Evolutionary conservation across 2,113 vertebrate genomes (phyloP).

Genomic region (Piprites chloris): DNA sequence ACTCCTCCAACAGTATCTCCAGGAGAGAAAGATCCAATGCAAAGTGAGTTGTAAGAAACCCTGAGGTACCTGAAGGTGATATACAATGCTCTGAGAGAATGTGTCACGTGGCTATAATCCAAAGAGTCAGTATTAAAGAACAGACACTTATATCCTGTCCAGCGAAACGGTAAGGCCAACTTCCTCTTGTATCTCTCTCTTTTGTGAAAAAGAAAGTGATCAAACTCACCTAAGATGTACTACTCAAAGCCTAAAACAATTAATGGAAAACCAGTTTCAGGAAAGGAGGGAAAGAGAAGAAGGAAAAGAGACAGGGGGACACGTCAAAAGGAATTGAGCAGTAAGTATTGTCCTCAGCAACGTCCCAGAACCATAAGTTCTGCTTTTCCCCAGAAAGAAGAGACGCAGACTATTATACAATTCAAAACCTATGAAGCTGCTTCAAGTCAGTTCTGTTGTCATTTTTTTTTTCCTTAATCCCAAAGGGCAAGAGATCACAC

Average conservation of each 20-base stretch:
- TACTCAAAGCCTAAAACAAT: neutral
- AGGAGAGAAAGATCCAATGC: neutral
- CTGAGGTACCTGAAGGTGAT: neutral
- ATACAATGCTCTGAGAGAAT: neutral
- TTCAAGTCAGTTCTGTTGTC: neutral
- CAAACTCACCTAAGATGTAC: neutral
- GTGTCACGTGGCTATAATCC: neutral
- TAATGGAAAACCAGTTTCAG: neutral
- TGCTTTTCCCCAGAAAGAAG: constrained; percentile 6
- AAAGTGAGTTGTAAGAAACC: neutral
- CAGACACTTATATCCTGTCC: neutral
- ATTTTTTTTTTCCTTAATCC: neutral
- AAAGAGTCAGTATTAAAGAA: neutral
- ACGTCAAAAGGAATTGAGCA: neutral
- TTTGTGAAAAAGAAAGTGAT: neutral
- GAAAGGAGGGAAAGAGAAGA: neutral
- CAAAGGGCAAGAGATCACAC: constrained; percentile 19
- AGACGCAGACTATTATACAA: neutral
- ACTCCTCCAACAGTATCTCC: neutral
- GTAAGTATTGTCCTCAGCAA: neutral
- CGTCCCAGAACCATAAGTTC: neutral
- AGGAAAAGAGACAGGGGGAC: neutral
- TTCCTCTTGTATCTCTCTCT: neutral
- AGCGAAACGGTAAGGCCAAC: rapidly evolving
- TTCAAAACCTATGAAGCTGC: neutral